A percentile compares a stretch with the other conserved stretches of the same genome.
Evolutionary conservation across 2,888 invertebrate species (phyloP).

Genomic region (Enchytraeus crypticus): DNA sequence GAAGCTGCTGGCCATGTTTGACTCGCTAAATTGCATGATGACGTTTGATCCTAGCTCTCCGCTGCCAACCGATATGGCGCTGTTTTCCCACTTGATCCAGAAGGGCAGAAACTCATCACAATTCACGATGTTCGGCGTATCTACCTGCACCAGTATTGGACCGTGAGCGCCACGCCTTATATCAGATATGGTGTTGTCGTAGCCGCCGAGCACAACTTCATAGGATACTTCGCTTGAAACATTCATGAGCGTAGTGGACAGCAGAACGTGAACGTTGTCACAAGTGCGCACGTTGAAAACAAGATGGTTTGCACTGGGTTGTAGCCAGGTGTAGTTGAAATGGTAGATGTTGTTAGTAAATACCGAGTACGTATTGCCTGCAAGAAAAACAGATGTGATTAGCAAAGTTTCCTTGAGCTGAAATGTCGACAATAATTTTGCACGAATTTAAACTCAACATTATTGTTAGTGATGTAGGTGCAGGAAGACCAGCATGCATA

Average conservation of each 20-base stretch:
- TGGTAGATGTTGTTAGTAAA: too few relatives aligned
- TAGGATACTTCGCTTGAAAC: background rate
- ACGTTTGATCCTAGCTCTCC: background rate
- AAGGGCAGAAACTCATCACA: constrained; percentile 1
- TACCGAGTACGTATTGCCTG: too few relatives aligned
- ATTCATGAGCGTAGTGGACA: background rate
- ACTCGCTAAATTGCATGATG: background rate
- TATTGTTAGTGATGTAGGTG: too few relatives aligned
- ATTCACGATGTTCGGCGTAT: constrained; percentile 6
- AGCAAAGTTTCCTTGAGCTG: too few relatives aligned
- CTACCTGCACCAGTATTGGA: background rate
- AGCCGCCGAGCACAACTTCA: constrained; percentile 4
- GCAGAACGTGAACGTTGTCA: background rate
- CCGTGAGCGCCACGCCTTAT: background rate
- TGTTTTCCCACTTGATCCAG: constrained; percentile 6
- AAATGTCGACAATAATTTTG: too few relatives aligned
- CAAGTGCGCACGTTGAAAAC: constrained; percentile 2
- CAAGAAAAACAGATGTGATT: too few relatives aligned
- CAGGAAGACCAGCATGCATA: too few relatives aligned
- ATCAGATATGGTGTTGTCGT: background rate
- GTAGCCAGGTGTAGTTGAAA: too few relatives aligned
- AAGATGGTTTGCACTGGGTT: background rate
- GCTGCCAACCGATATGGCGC: background rate
- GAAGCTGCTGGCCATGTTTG: background rate
- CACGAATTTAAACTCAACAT: too few relatives aligned